phyloP scores from a whole-genome alignment of 2,888 invertebrate species.

The Molanna angustata region DNA sequence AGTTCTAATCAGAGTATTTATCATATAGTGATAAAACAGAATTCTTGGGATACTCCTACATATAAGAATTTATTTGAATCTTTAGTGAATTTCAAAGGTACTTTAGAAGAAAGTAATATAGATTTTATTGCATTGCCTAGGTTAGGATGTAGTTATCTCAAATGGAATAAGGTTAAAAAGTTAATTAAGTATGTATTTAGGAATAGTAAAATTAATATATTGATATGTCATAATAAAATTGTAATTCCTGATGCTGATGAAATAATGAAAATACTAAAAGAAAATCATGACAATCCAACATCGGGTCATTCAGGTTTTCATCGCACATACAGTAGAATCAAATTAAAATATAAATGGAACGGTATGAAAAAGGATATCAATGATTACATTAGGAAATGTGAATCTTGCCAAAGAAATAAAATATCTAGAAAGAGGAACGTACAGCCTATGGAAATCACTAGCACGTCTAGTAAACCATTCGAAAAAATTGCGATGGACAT shows the following conservation, averaged over 20 bases:
- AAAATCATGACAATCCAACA: constrained; percentile 4
- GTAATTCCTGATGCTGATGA: too few species aligned
- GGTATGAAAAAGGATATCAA: constrained; percentile 23
- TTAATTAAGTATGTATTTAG: too few species aligned
- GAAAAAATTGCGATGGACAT: constrained; percentile 37
- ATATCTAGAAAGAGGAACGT: constrained; percentile 30
- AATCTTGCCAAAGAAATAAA: constrained; percentile 38
- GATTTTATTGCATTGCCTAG: too few species aligned
- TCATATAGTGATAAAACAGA: not conserved
- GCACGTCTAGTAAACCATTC: constrained; percentile 34
- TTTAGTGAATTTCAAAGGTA: not conserved
- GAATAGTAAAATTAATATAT: too few species aligned
- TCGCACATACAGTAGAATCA: constrained; percentile 22
- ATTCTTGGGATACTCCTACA: not conserved
- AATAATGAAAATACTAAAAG: too few species aligned
- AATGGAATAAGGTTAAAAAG: too few species aligned
- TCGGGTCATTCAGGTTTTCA: constrained; percentile 25
- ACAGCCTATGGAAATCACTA: constrained; percentile 37
- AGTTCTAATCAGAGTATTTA: not conserved
- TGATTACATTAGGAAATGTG: constrained; percentile 33
- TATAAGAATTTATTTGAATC: not conserved
- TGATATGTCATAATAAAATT: too few species aligned
- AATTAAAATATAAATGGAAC: constrained; percentile 19
- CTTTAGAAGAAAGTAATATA: too few species aligned
- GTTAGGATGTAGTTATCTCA: too few species aligned